These are phyloP conservation scores for Acanthurus leucopareius DNA, from an alignment of 2,797 vertebrate genomes.

Conservation along the genomic window DNA sequence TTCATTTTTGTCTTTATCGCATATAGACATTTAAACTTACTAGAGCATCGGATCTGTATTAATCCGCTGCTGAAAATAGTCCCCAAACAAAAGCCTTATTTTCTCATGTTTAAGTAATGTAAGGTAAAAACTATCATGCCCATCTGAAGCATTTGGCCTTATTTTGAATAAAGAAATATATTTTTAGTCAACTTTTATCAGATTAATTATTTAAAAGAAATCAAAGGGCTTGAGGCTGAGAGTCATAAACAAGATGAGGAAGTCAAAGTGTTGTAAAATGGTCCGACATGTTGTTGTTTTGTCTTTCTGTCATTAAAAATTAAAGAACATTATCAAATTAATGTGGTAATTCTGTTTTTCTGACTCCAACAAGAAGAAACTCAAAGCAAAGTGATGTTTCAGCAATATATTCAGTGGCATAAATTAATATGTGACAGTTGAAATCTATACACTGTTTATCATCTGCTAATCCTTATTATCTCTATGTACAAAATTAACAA, in stretches of 20 bases:
- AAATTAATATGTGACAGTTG: constrained; percentile 55
- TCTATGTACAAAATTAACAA: constrained; percentile 80
- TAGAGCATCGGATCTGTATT: background rate
- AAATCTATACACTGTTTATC: constrained; percentile 50
- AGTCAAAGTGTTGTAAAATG: too few species aligned
- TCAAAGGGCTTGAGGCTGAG: background rate
- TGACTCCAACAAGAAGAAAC: constrained; percentile 20
- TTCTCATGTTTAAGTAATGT: background rate
- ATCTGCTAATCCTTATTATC: constrained; percentile 56
- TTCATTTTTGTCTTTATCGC: background rate
- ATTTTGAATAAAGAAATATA: background rate
- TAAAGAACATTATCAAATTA: background rate
- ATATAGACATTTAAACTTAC: background rate
- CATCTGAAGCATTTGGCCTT: too few species aligned
- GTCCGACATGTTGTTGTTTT: background rate
- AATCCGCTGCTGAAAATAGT: background rate
- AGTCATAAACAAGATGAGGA: background rate
- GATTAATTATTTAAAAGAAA: background rate
- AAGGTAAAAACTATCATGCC: background rate
- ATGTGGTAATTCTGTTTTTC: rapidly evolving
- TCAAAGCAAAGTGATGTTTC: constrained; percentile 33
- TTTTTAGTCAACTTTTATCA: background rate
- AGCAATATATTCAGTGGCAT: constrained; percentile 69
- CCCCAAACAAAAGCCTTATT: background rate
- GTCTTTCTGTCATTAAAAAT: too few species aligned